phyloP scores from a whole-genome alignment of 2,888 invertebrate species.

The Blomia tropicalis region DNA sequence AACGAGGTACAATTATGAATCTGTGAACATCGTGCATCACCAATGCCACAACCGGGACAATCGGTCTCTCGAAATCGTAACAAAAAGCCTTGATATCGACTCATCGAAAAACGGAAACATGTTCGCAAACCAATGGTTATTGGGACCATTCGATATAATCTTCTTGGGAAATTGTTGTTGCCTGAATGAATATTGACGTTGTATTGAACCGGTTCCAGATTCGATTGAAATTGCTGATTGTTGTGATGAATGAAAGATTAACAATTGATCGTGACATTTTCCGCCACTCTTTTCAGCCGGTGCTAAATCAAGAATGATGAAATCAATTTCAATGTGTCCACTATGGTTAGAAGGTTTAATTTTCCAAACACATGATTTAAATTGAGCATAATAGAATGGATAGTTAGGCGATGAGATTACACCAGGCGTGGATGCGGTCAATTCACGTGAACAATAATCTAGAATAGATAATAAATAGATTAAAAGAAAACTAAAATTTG shows the following conservation, averaged over 20 bases:
- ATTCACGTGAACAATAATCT: not conserved
- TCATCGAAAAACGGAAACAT: constrained; percentile 31
- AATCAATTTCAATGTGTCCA: constrained; percentile 31
- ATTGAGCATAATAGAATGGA: constrained; percentile 32
- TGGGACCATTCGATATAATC: constrained; percentile 31
- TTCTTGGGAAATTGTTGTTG: constrained; percentile 30
- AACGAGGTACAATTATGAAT: constrained; percentile 28
- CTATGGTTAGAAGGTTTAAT: constrained; percentile 30
- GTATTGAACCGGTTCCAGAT: not conserved
- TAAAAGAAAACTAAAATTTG: not conserved
- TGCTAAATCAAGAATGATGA: constrained; percentile 31
- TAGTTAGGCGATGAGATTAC: constrained; percentile 24
- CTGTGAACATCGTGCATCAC: constrained; percentile 30
- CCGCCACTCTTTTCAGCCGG: constrained; percentile 27
- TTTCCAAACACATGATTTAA: constrained; percentile 31
- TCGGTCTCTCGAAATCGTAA: constrained; percentile 31
- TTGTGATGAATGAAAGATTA: constrained; percentile 17
- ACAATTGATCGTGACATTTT: constrained; percentile 21
- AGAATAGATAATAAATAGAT: not conserved
- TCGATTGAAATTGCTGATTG: constrained; percentile 20
- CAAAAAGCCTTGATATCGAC: constrained; percentile 31
- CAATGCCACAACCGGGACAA: constrained; percentile 32
- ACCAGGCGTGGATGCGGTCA: constrained; percentile 18
- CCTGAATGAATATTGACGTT: not conserved
- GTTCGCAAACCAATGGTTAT: constrained; percentile 30